A percentile compares a stretch with the other conserved stretches of the same genome.
phyloP scores from a whole-genome alignment of 2,888 invertebrate species.

The Hypsopygia costalis region DNA sequence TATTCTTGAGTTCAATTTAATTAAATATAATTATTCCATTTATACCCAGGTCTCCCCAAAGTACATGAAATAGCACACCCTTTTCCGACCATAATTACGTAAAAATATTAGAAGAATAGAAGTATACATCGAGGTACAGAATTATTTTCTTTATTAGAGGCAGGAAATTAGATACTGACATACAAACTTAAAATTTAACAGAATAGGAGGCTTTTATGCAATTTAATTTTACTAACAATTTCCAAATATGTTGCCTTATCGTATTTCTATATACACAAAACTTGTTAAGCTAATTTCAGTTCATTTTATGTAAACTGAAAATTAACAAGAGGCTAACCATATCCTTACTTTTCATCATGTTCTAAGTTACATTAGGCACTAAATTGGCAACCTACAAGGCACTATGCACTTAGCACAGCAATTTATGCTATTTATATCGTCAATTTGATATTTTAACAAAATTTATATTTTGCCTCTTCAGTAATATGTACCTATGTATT shows the following conservation, averaged over 20 bases:
- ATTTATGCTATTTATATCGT: slow-evolving; percentile 56
- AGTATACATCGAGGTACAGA: no score
- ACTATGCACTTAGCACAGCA: slow-evolving; percentile 81
- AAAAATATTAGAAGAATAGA: background rate
- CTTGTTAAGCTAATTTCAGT: slow-evolving; percentile 20
- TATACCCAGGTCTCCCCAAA: no score
- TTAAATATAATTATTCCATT: no score
- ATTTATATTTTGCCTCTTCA: slow-evolving; percentile 29
- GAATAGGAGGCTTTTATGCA: slow-evolving; percentile 1
- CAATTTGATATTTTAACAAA: slow-evolving; percentile 45
- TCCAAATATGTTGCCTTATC: slow-evolving; percentile 6
- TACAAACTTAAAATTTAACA: slow-evolving; percentile 12
- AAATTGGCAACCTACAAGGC: slow-evolving; percentile 82
- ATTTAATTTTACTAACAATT: slow-evolving; percentile 5
- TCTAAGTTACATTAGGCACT: slow-evolving; percentile 74
- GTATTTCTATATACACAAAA: slow-evolving; percentile 19
- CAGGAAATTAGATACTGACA: slow-evolving; percentile 5
- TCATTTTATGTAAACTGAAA: slow-evolving; percentile 17
- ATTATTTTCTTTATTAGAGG: no score
- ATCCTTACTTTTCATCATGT: slow-evolving; percentile 36
- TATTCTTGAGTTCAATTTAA: no score
- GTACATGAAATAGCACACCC: no score
- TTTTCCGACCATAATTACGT: no score
- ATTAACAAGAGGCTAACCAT: slow-evolving; percentile 17
- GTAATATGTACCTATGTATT: background rate